Base-by-base conservation (phyloP, 1,140 invertebrate genomes). In the Physella acuta region DNA sequence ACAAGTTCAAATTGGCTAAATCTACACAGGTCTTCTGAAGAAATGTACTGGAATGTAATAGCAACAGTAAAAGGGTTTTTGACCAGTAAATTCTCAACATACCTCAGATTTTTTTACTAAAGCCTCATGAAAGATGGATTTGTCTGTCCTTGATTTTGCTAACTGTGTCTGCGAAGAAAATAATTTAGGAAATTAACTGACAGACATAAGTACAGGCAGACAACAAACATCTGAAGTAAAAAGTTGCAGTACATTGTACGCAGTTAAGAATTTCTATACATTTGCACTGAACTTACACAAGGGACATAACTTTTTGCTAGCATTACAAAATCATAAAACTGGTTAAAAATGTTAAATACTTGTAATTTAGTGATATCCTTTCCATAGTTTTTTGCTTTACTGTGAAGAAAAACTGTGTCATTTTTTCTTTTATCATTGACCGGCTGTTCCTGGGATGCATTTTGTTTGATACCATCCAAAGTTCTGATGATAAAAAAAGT, bases 61-160 rank as follows among this genome's bases (percentile, higher is more conserved):
- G n/a, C n/a, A n/a, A n/a, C n/a, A n/a, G n/a, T n/a, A n/a, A n/a
- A n/a, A n/a, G n/a, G n/a, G n/a, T n/a, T n/a, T n/a, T n/a, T n/a
- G n/a, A n/a, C n/a, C n/a, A n/a, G n/a, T n/a, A n/a, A n/a, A n/a
- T n/a, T n/a, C n/a, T 44, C 39, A 8, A 61, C 4, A 24, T 61
- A 61, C 59, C 36, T 61, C 59, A 61, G 26, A 61, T 39, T 61
- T 61, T 24, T 61, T 39, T 26, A 61, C 59, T 24, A 61, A 61
- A n/a, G n/a, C 26, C 37, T 61, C 59, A 30, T 61, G 59, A 24
- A 61, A 61, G n/a, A 61, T 28, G 28, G 59, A 61, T 24, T 61
- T 36, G 39, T 61, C 24, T 28, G 36, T 36, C n/a, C 17, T 26
- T 2, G 36, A 24, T 61, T 61, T 34, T 61, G 3, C 28, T 24